Percentiles rank a stretch among this genome's conserved stretches.
phyloP scores from a whole-genome alignment of 2,113 vertebrate genomes.

The Zapus hudsonius region DNA sequence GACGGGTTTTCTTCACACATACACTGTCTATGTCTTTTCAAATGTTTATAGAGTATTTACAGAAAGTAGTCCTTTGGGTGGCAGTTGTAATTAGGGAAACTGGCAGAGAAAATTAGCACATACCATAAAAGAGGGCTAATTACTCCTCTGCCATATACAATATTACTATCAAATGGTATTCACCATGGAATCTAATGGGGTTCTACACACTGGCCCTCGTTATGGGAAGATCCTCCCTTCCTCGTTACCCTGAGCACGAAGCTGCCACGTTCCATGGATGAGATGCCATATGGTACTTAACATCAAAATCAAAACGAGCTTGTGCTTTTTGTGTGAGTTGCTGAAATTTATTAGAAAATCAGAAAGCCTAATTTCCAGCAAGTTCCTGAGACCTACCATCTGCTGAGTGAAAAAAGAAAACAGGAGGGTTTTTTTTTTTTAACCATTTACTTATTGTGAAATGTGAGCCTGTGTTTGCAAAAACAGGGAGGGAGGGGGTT shows the following conservation, averaged over 20 bases:
- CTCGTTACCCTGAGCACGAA: conserved; percentile 26
- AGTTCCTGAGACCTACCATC: conserved; percentile 79
- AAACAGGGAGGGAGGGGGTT: neutral
- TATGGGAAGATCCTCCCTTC: neutral
- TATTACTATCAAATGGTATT: conserved; percentile 69
- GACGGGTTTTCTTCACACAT: neutral
- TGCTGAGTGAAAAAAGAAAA: conserved; percentile 72
- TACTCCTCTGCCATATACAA: conserved; percentile 64
- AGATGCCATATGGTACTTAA: conserved; percentile 73
- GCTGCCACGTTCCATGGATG: conserved; percentile 30
- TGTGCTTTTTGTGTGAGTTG: conserved; percentile 75
- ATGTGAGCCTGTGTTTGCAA: conserved; percentile 53
- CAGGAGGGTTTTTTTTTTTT: conserved; percentile 21
- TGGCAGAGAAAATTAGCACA: conserved; percentile 70
- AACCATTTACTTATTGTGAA: conserved; percentile 76
- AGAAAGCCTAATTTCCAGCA: conserved; percentile 79
- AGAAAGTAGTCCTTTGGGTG: conserved; percentile 67
- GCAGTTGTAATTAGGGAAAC: conserved; percentile 68
- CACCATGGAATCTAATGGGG: conserved; percentile 38
- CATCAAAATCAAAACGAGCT: conserved; percentile 77
- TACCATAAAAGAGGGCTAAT: conserved; percentile 70
- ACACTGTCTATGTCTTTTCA: conserved; percentile 62
- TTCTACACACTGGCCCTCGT: neutral
- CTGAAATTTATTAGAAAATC: conserved; percentile 80
- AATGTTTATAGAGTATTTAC: conserved; percentile 77